phyloP scores from a whole-genome alignment of 2,113 vertebrate genomes.

The Amblyornis subalaris region DNA sequence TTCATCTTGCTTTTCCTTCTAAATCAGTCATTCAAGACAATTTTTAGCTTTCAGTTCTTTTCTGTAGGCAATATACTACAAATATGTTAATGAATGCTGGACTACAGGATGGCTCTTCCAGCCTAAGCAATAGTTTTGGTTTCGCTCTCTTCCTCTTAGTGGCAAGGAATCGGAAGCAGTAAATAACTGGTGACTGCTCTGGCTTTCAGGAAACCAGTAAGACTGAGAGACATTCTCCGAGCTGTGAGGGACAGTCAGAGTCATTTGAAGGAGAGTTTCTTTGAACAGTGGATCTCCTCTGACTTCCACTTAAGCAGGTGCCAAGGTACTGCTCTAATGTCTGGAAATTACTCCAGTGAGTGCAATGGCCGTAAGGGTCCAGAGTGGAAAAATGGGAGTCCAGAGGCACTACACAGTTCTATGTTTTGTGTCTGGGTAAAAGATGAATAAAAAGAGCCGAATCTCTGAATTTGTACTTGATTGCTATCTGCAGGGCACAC shows the following conservation, averaged over 20 bases:
- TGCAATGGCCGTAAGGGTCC: fast-evolving
- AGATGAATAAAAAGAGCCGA: neutral
- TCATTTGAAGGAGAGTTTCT: neutral
- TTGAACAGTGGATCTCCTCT: neutral
- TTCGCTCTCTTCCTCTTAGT: neutral
- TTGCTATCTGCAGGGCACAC: neutral
- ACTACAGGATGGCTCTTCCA: neutral
- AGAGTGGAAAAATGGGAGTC: neutral
- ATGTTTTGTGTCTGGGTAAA: neutral
- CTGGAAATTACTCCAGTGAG: neutral
- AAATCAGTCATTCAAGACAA: fast-evolving
- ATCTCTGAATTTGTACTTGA: neutral
- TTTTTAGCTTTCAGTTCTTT: neutral
- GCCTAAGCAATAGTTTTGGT: neutral
- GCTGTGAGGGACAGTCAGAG: neutral
- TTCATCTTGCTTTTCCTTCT: neutral
- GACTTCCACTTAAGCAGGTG: neutral
- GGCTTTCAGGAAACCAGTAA: neutral
- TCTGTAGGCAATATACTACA: neutral
- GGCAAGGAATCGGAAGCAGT: neutral
- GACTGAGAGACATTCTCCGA: neutral
- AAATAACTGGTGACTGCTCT: neutral
- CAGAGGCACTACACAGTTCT: neutral
- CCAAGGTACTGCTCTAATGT: neutral
- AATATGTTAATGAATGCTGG: neutral